These are phyloP conservation scores for Melipona bicolor DNA, from an alignment of 2,888 invertebrate species.

Conservation along the genomic window DNA sequence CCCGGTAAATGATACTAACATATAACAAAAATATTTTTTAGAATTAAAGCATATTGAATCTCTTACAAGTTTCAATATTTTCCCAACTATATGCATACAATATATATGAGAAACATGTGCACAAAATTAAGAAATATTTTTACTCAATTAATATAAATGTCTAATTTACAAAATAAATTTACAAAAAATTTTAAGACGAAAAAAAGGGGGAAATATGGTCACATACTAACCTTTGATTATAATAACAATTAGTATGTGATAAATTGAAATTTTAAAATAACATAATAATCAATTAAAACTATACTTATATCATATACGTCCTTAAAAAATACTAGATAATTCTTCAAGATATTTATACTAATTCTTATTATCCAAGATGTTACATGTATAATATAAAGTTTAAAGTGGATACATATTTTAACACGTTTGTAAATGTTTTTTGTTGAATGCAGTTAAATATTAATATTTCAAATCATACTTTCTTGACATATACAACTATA, in stretches of 20 bases:
- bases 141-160: constrained; percentile 14
- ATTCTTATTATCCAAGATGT: constrained; percentile 30
- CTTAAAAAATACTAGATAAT: not conserved
- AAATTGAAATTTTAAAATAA: constrained; percentile 26
- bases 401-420: constrained; percentile 39
- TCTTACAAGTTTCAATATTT: constrained; percentile 26
- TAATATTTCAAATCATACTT: constrained; percentile 34
- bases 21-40: constrained; percentile 47
- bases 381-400: constrained; percentile 35
- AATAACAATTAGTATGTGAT: constrained; percentile 20
- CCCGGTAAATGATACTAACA: constrained; percentile 23
- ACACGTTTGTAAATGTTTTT: constrained; percentile 35
- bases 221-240: not conserved
- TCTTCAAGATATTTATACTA: constrained; percentile 21
- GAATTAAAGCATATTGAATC: constrained; percentile 24
- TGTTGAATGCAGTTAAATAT: constrained; percentile 38
- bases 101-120: constrained; percentile 20
- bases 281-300: constrained; percentile 18
- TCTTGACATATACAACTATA: constrained; percentile 39
- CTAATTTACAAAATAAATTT: constrained; percentile 36
- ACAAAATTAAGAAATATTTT: constrained; percentile 40
- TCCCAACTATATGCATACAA: constrained; percentile 1
- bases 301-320: constrained; percentile 15
- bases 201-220: not conserved
- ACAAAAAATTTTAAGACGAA: constrained; percentile 13